Percentiles rank a stretch among this genome's conserved stretches.
Conservation (phyloP, 92 coral and sea anemone genomes). For the Zoanthus solanderi region DNA sequence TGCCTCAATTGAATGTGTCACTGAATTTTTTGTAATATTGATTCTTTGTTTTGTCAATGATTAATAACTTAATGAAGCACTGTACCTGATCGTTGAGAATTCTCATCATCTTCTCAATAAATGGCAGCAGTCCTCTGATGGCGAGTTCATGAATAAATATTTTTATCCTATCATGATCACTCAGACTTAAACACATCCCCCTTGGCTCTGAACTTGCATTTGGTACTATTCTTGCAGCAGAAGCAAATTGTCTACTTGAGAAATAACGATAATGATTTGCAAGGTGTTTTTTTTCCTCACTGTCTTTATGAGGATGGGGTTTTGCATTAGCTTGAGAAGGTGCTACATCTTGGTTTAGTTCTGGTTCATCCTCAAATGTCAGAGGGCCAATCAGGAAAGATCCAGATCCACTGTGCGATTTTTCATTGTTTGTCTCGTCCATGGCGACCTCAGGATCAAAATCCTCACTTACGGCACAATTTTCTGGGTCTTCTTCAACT, state of each 20-base stretch:
- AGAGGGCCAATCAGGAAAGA: slow-evolving; percentile 94
- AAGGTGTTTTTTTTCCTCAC: slow-evolving; percentile 73
- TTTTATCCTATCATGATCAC: slow-evolving; percentile 98
- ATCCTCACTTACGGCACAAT: slow-evolving; percentile 95
- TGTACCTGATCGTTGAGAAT: slow-evolving; percentile 88
- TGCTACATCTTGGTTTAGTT: slow-evolving; percentile 62
- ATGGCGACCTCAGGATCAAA: slow-evolving; percentile 94
- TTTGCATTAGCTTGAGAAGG: slow-evolving; percentile 43
- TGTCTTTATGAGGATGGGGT: slow-evolving; percentile 50
- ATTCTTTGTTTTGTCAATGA: background rate
- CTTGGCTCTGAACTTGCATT: slow-evolving; percentile 72
- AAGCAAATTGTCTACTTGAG: slow-evolving; percentile 89
- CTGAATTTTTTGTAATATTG: too few species aligned
- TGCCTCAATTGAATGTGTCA: too few species aligned
- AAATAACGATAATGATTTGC: slow-evolving; percentile 88
- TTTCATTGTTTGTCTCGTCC: slow-evolving; percentile 63
- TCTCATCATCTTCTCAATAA: slow-evolving; percentile 88
- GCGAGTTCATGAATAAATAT: slow-evolving; percentile 97
- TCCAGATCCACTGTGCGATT: slow-evolving; percentile 77
- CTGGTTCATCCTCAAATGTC: slow-evolving; percentile 84
- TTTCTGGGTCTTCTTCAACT: slow-evolving; percentile 87
- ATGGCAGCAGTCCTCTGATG: slow-evolving; percentile 89
- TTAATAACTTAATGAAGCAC: background rate
- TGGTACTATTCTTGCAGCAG: slow-evolving; percentile 70
- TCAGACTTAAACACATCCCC: slow-evolving; percentile 91